Conservation (phyloP, 2,888 invertebrate genomes). For the Apamea sordens region DNA sequence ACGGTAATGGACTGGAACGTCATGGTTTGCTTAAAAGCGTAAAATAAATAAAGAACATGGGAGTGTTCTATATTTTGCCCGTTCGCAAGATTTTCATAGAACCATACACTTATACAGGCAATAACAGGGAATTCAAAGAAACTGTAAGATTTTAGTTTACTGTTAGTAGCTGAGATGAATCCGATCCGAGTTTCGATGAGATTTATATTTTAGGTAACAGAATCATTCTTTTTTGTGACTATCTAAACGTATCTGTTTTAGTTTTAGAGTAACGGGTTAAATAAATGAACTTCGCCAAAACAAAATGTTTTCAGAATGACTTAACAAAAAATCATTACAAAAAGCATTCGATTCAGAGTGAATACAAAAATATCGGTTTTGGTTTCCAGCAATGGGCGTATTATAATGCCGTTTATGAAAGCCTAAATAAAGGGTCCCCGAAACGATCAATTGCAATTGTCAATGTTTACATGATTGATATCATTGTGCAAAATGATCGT, state of each 20-base stretch:
- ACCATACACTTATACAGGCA: conserved; percentile 12
- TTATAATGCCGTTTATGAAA: not conserved
- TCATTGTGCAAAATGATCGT: too few species aligned
- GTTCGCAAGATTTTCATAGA: conserved; percentile 24
- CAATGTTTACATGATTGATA: not conserved
- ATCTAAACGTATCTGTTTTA: not conserved
- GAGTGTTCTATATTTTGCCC: not conserved
- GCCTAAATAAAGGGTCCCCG: not conserved
- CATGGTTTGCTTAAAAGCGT: conserved; percentile 43
- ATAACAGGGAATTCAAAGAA: conserved; percentile 34
- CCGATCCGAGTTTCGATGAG: not conserved
- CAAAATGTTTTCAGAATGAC: not conserved
- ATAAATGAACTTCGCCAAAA: not conserved
- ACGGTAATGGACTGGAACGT: conserved; percentile 46
- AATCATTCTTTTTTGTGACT: conserved; percentile 4
- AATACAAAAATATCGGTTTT: not conserved
- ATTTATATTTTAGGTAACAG: conserved; percentile 20
- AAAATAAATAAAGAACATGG: conserved; percentile 41
- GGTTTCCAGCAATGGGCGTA: not conserved
- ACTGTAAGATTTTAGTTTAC: conserved; percentile 19
- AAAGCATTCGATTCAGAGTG: not conserved
- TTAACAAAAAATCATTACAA: not conserved
- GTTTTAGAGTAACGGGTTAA: not conserved
- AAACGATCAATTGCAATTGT: not conserved
- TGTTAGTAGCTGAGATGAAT: conserved; percentile 10